Conservation (phyloP, 2,797 vertebrate genomes). For the Centroberyx gerrardi region DNA sequence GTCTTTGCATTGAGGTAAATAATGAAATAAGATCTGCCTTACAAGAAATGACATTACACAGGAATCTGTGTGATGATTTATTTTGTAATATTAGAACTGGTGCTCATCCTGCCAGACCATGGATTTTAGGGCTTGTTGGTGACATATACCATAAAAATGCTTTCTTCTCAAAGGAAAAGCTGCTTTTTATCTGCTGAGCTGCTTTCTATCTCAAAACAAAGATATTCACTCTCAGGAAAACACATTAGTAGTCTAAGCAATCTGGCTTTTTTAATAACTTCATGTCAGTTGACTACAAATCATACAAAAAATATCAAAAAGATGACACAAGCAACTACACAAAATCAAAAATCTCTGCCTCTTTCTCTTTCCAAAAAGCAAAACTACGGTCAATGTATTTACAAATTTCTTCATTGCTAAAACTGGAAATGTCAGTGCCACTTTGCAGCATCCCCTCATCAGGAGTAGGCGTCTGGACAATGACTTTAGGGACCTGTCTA, state of each 20-base stretch:
- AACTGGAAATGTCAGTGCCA: slow-evolving; percentile 79
- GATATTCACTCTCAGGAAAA: slow-evolving; percentile 13
- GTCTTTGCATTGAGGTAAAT: background rate
- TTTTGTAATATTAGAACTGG: slow-evolving; percentile 27
- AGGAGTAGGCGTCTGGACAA: slow-evolving; percentile 75
- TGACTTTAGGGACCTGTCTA: slow-evolving; percentile 77
- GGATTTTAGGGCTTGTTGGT: background rate
- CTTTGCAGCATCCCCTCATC: slow-evolving; percentile 72
- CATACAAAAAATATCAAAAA: slow-evolving; percentile 68
- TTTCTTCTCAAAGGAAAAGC: slow-evolving; percentile 19
- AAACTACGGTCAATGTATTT: slow-evolving; percentile 97
- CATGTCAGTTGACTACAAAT: slow-evolving; percentile 38
- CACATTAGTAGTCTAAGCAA: slow-evolving; percentile 21
- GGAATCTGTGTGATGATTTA: slow-evolving; percentile 39
- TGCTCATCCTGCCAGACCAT: background rate
- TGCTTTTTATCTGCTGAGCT: background rate
- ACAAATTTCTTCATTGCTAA: slow-evolving; percentile 92
- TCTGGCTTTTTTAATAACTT: slow-evolving; percentile 32
- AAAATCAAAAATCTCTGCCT: slow-evolving; percentile 95
- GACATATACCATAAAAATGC: slow-evolving; percentile 6
- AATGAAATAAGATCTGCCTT: background rate
- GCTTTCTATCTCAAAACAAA: slow-evolving; percentile 27
- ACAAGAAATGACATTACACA: slow-evolving; percentile 17
- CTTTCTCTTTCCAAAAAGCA: slow-evolving; percentile 98
- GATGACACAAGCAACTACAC: slow-evolving; percentile 77